These are phyloP conservation scores for Gadopsis marmoratus DNA, from an alignment of 2,797 vertebrate genomes.

Conservation along the genomic window DNA sequence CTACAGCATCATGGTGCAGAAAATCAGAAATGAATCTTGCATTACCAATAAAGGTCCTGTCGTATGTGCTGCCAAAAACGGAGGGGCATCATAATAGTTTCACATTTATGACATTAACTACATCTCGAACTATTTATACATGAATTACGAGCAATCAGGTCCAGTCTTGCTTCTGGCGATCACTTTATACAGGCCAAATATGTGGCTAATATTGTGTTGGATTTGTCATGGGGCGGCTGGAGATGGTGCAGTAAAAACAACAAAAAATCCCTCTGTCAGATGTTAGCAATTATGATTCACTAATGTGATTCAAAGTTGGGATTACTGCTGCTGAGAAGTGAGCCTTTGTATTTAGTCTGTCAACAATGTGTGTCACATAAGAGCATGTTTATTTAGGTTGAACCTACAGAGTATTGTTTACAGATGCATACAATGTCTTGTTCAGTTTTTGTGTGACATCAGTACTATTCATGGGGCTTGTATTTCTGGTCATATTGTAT, in stretches of 20 bases:
- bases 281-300: neutral
- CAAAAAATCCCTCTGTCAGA: too few species aligned
- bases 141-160: neutral
- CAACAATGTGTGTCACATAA: neutral
- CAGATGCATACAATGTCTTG: neutral
- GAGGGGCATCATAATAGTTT: neutral
- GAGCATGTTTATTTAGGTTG: neutral
- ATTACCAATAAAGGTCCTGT: neutral
- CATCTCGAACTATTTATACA: neutral
- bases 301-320: neutral
- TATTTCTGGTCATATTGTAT: neutral
- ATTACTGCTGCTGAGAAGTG: too few species aligned
- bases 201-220: neutral
- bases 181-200: neutral
- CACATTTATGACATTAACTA: neutral
- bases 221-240: neutral
- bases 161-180: neutral
- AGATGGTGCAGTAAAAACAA: too few species aligned
- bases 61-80: neutral
- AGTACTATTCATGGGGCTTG: too few species aligned
- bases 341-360: neutral
- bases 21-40: neutral
- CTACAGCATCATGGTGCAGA: neutral
- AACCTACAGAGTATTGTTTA: neutral
- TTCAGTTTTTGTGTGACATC: neutral